Evolutionary conservation across 2,797 vertebrate species (phyloP), one percentile per base, ranked within the genome.

Genomic region (Cryptoprocta ferox): DNA sequence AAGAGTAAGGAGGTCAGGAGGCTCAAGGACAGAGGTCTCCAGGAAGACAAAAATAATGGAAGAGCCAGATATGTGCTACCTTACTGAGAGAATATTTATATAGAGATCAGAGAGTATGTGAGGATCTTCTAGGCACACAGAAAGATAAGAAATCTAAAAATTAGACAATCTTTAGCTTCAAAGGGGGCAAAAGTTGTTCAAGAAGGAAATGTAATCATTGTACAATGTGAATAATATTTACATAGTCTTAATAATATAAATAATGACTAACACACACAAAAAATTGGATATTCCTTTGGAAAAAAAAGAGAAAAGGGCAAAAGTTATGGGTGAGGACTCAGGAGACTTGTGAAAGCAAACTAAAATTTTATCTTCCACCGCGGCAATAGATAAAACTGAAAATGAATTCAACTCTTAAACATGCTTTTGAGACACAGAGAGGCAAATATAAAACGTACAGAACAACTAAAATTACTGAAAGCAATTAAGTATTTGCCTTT

Each of bases 11-110:
- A 42, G 3, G 4, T 16, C 48, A 10, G 26, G 16, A 35, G 30
- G 30, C 2, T 26, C 0, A 14, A 50, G 24, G 1, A 76, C 1
- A 0, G 10, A 3, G 1, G 2, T 6, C 56, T 56, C 9, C 56
- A 28, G 8, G 19, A 86, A 50, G n/a, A 53, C 1, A 48, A 76
- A 59, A 32, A 65, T 7, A 70, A 48, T 26, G 48, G 8, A 14
- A 59, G 78, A 50, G 19, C 32, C 6, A 81, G 26, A 26, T 37
- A 3, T 19, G 9, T 42, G 1, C 10, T n/a, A 35, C 26, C 30
- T 4, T n/a, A 10, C 14, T 32, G 14, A 94, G 10, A 68, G 15
- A n/a, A 68, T 35, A 68, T 30, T 30, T 21, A 39, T 32, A 9
- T 53, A 76, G 32, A 82, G 9, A 53, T 73, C 14, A 56, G 30